Base-by-base conservation (phyloP, 2,797 vertebrate genomes). In the Ctenopoma kingsleyae region DNA sequence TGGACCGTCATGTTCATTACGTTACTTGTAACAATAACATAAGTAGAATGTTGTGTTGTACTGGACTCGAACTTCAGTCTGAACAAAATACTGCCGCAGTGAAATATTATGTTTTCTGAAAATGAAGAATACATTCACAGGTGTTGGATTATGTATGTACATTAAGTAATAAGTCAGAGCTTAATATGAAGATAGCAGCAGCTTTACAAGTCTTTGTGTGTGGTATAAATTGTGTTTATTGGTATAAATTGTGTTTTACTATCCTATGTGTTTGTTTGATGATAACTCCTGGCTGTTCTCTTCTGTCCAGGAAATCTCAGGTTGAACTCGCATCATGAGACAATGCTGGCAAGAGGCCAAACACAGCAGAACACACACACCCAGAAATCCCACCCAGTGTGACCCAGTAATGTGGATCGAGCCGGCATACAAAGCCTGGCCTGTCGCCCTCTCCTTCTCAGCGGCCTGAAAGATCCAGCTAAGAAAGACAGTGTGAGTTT, bases 341-440 rank as follows among this genome's bases (percentile, higher is more conserved):
- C 69, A 48, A 57, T 55, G 41, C 49, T 85, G 68, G 80, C 23
- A 47, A 23, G 47, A 50, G n/a, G 40, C 40, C 4, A 15, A 57
- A 38, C 27, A 36, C 46, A 9, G 6, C 41, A 25, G 27, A 47
- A 23, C 40, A 38, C 30, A 38, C 30, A 48, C 62, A 44, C 5
- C 3, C 38, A 56, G 1, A 55, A 47, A 59, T 56, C 48, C 32
- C 23, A 47, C 22, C 55, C 44, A 22, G 38, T 1, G 41, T 16
- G 55, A 12, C 71, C 27, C 8, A 16, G 72, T 15, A 60, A 84
- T 67, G 75, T 22, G 55, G 61, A 61, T 36, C 32, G 8, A 76
- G 68, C 50, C 70, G 79, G 43, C 55, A 78, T 82, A 84, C 82
- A 86, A 85, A 82, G 80, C 52, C 32, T 38, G 22, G 74, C 50